These are phyloP conservation scores for Alexandromys fortis DNA, from an alignment of 2,113 vertebrate species.

Conservation along the genomic window DNA sequence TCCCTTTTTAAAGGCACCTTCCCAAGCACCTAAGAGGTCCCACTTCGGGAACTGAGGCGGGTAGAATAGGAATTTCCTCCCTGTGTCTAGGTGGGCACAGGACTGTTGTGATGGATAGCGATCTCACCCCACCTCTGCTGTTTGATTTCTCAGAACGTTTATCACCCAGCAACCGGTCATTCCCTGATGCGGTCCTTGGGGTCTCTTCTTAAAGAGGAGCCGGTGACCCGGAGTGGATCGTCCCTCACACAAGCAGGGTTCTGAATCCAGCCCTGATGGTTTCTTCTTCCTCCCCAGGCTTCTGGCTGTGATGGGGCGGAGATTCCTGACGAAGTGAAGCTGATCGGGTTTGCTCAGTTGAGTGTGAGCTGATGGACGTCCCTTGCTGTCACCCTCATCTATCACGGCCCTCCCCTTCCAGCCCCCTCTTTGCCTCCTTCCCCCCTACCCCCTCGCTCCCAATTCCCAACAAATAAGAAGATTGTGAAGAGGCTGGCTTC, in stretches of 20 bases:
- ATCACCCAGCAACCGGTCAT: neutral
- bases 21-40: neutral
- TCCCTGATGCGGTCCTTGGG: neutral
- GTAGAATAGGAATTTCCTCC: neutral
- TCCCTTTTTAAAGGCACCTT: neutral
- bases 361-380: slow-evolving; percentile 94
- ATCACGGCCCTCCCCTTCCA: neutral
- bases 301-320: slow-evolving; percentile 95
- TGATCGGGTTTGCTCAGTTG: slow-evolving; percentile 98
- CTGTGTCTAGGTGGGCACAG: neutral
- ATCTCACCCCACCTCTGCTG: neutral
- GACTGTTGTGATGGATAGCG: neutral
- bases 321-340: slow-evolving; percentile 97
- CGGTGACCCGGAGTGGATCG: neutral
- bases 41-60: no score
- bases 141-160: neutral
- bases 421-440: neutral
- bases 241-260: neutral
- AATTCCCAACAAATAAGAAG: slow-evolving; percentile 84
- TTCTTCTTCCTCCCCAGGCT: slow-evolving; percentile 86
- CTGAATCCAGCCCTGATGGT: slow-evolving; percentile 54
- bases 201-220: neutral
- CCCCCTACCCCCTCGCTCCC: slow-evolving; percentile 55
- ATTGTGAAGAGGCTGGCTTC: slow-evolving; percentile 88
- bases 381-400: slow-evolving; percentile 65